Evolutionary conservation across 2,888 invertebrate species (phyloP), one percentile per base, ranked within the genome.

Genomic region (Elmis aenea): DNA sequence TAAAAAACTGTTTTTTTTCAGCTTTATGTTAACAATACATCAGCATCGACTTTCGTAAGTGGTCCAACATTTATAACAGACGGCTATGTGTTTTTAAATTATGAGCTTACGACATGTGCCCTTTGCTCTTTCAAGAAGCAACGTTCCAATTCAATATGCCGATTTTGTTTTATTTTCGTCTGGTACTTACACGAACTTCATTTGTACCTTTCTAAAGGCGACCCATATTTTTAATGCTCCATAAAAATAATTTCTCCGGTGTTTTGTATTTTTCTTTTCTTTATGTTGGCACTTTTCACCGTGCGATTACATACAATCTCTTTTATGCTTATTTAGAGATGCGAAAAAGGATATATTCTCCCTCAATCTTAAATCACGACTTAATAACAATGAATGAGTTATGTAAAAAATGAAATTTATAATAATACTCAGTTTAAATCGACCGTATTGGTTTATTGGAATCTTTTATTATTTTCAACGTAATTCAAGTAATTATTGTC

Each of bases 131-230:
- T 50, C 36, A 37, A 35, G 40, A 47, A 43, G 40, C 42, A 42
- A 44, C 48, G 44, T 50, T 48, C 45, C 39, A 46, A 42, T 50
- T 33, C 28, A 28, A 34, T 32, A 29, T 28, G 30, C 13, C 30
- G 34, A 45, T 48, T 45, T 43, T 51, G 38, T 48, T 48, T 49
- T 50, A 38, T 50, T 51, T 50, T 50, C 33, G 48, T 50, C 48
- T 50, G 50, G 46, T 38, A 33, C 34, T 32, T 38, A 16, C 33
- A 15, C 18, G 18, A 30, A 38, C 27, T 42, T 39, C 35, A 42
- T 42, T 42, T 45, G 42, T 44, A 43, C 48, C 50, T 50, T 49
- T 47, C 49, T 47, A 49, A 47, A 49, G 39, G 44, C 41, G 48
- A 44, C 48, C 50, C 34, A 48, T 50, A 46, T 48, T 45, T 43